These are phyloP conservation scores for Aphaenogaster floridana DNA, from an alignment of 1,140 invertebrate species.

Conservation along the genomic window DNA sequence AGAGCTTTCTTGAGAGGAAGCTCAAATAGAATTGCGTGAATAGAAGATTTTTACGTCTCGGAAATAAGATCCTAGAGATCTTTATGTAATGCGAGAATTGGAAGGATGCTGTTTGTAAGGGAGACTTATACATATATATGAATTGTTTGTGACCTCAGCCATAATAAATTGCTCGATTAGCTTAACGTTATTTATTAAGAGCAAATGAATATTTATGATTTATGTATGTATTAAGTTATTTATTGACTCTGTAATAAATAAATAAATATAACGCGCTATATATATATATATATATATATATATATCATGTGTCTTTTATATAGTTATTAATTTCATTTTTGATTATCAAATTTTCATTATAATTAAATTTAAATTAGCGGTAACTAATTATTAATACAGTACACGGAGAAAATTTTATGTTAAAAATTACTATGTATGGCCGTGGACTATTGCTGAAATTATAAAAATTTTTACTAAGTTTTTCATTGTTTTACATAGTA, in stretches of 20 bases:
- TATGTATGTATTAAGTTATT: slow-evolving; percentile 72
- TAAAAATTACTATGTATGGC: no score
- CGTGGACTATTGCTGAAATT: no score
- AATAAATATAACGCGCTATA: slow-evolving; percentile 44
- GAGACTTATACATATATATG: slow-evolving; percentile 26
- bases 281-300: slow-evolving; percentile 9
- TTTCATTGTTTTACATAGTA: no score
- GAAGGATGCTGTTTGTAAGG: neutral
- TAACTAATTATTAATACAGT: slow-evolving; percentile 6
- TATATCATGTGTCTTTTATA: neutral
- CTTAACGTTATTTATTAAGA: slow-evolving; percentile 68
- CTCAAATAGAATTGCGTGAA: slow-evolving; percentile 35
- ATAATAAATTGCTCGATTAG: slow-evolving; percentile 71
- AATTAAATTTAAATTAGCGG: neutral
- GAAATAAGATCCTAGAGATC: neutral
- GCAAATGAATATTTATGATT: slow-evolving; percentile 60
- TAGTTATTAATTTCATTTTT: neutral
- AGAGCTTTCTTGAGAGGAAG: slow-evolving; percentile 4
- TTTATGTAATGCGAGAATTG: neutral
- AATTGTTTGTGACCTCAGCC: slow-evolving; percentile 62
- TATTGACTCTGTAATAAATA: slow-evolving; percentile 72
- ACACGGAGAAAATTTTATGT: no score
- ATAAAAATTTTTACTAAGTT: no score
- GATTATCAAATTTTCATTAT: neutral
- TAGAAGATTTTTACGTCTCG: slow-evolving; percentile 3